Conservation (phyloP, 2,797 vertebrate genomes). For the Oceanodroma leucorhoa region DNA sequence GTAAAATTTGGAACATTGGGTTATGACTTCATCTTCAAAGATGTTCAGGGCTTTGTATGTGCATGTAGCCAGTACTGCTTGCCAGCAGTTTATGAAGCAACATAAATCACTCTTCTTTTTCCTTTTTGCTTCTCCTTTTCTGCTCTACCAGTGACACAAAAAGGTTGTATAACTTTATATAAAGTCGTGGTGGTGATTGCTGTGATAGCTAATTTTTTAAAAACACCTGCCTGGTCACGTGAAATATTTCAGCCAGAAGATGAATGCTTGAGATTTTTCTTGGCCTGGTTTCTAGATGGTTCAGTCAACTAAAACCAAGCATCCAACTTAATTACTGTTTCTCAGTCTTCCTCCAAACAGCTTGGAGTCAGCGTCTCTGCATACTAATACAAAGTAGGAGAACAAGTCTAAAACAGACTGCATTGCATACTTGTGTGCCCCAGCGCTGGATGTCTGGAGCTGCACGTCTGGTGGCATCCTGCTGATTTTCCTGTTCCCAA, state of each 20-base stretch:
- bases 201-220: background rate
- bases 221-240: background rate
- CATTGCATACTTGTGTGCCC: background rate
- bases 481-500: rapidly evolving
- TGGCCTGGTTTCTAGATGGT: background rate
- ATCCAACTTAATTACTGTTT: background rate
- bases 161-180: background rate
- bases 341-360: background rate
- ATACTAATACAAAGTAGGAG: background rate
- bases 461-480: rapidly evolving
- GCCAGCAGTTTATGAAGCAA: background rate
- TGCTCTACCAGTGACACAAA: background rate
- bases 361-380: background rate
- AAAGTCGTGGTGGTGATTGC: background rate
- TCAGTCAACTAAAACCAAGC: background rate
- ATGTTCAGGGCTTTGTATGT: background rate
- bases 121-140: background rate
- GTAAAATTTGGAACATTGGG: background rate
- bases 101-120: background rate
- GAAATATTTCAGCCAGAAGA: background rate
- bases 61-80: background rate
- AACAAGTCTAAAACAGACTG: background rate
- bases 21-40: conserved; percentile 6
- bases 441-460: rapidly evolving
- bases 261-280: background rate